These are phyloP conservation scores for Acanthochromis polyacanthus DNA, from an alignment of 2,113 vertebrate species.

Conservation along the genomic window DNA sequence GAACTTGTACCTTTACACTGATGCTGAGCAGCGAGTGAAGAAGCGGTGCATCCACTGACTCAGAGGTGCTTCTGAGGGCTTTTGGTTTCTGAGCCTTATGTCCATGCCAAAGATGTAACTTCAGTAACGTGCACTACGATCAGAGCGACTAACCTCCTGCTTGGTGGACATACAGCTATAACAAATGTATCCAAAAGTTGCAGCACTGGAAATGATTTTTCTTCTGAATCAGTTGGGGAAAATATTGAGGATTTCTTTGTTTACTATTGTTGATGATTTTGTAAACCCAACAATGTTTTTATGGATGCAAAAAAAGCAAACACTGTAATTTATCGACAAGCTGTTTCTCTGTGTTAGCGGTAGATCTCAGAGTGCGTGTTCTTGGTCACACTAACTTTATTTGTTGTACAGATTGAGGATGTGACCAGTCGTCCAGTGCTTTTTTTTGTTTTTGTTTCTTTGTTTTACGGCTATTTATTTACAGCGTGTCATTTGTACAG, in stretches of 20 bases:
- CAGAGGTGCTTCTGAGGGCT: slow-evolving; percentile 29
- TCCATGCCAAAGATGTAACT: slow-evolving; percentile 83
- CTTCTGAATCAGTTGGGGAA: slow-evolving; percentile 16
- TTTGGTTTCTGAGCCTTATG: slow-evolving; percentile 77
- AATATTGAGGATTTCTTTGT: slow-evolving; percentile 48
- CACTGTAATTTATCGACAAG: slow-evolving; percentile 42
- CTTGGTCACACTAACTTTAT: slow-evolving; percentile 46
- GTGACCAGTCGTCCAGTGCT: slow-evolving; percentile 13
- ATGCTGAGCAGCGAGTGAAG: slow-evolving; percentile 30
- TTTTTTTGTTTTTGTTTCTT: slow-evolving; percentile 24
- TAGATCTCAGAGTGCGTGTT: slow-evolving; percentile 44
- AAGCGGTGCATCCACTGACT: not conserved
- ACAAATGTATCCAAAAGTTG: slow-evolving; percentile 36
- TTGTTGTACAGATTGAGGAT: slow-evolving; percentile 68
- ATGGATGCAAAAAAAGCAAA: slow-evolving; percentile 28
- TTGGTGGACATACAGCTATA: slow-evolving; percentile 37
- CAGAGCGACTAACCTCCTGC: slow-evolving; percentile 3
- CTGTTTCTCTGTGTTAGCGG: slow-evolving; percentile 43
- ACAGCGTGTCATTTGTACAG: slow-evolving; percentile 63
- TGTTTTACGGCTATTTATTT: slow-evolving; percentile 64
- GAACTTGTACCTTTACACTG: slow-evolving; percentile 12
- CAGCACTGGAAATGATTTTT: slow-evolving; percentile 60
- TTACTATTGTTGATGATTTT: slow-evolving; percentile 67
- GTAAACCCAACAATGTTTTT: slow-evolving; percentile 39
- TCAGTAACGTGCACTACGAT: slow-evolving; percentile 50